Base-by-base conservation (phyloP, 2,113 vertebrate genomes). In the Ictalurus furcatus region DNA sequence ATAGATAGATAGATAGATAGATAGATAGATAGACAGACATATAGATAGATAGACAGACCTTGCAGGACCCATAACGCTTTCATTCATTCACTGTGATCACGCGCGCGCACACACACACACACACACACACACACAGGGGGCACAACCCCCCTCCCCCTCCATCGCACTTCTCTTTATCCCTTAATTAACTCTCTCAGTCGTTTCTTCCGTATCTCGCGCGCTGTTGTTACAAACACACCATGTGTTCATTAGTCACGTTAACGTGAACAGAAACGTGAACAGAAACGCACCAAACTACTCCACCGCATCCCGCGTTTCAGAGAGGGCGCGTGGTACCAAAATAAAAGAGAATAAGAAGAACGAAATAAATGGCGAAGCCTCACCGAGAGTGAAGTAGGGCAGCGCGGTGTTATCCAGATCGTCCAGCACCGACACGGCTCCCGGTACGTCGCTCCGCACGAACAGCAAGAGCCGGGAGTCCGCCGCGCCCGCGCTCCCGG, bases 371-470 rank as follows among this genome's bases (percentile, higher is more conserved):
- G 17, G 7, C 17, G 37, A n/a, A 14, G 13, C 21, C 90, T 97
- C 96, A 99, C 98, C 98, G 90, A 99, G 97, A 59, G 97, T 98
- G 96, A 99, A 99, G 96, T 98, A 99, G 86, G 98, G 98, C 92
- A 99, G 97, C 95, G 98, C 98, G 5, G 98, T 99, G 96, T 99
- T 99, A 95, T 99, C 98, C 94, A 99, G 96, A 95, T 99, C 98
- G 96, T 99, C 98, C 95, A 97, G 96, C 89, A 99, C 98, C 56
- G 97, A 97, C 92, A 99, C 96, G 95, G 96, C 95, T 91, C 98
- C 98, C 59, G 98, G 98, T 93, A 98, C 95, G 95, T 99, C 98
- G 91, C 96, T 98, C 91, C 97, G 96, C 93, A 99, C 97, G 95
- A 99, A 98, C 92, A 99, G 96, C 90, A 98, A 94, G 90, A 99